Evolutionary conservation across 2,113 vertebrate genomes (phyloP).

Genomic region (Callipepla californica): DNA sequence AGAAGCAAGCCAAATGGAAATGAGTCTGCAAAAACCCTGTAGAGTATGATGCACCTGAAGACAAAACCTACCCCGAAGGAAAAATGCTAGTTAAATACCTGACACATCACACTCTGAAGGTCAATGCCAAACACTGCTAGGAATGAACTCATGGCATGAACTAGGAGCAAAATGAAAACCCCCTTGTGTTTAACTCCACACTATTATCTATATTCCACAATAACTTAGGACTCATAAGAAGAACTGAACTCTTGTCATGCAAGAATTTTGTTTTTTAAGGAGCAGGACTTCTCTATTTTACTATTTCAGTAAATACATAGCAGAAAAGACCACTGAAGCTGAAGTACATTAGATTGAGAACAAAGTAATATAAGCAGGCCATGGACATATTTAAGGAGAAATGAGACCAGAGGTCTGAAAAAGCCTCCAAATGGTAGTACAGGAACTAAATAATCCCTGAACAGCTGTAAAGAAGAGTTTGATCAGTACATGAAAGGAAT

Average conservation of each 20-base stretch:
- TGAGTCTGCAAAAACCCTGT: conserved; percentile 14
- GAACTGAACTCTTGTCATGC: not conserved
- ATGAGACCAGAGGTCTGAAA: conserved; percentile 8
- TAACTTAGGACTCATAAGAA: not conserved
- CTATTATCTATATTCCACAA: not conserved
- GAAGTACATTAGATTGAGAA: not conserved
- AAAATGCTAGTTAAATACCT: not conserved
- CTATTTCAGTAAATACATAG: not conserved
- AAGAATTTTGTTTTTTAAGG: not conserved
- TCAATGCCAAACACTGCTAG: not conserved
- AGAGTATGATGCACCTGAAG: not conserved
- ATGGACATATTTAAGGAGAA: not conserved
- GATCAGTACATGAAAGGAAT: conserved; percentile 36
- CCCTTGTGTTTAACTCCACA: not conserved
- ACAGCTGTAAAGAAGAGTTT: conserved; percentile 17
- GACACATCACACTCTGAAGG: not conserved
- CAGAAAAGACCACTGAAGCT: not conserved
- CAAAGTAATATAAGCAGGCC: not conserved
- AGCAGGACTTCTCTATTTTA: not conserved
- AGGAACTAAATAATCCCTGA: not conserved
- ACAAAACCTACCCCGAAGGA: not conserved
- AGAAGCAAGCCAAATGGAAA: conserved; percentile 49
- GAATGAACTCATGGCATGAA: not conserved
- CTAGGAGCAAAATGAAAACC: not conserved
- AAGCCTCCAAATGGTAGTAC: not conserved